These are phyloP conservation scores for Nibea albiflora DNA, from an alignment of 2,113 vertebrate species.

Conservation along the genomic window DNA sequence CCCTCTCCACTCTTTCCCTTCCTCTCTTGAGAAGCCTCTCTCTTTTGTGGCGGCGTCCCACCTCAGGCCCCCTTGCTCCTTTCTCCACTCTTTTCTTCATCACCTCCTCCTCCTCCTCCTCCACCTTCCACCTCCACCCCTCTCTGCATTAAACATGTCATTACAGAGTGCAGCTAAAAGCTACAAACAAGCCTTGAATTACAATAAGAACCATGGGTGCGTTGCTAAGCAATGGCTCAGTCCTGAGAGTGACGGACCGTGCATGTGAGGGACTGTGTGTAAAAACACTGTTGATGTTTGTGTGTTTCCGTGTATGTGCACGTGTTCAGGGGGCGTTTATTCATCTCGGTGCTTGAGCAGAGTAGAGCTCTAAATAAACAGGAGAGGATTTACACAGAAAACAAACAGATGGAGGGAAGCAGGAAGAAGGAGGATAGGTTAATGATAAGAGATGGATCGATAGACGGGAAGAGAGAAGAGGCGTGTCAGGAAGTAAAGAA, in stretches of 20 bases:
- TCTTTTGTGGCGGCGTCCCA: conserved; percentile 53
- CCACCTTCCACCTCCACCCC: conserved; percentile 73
- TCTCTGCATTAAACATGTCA: conserved; percentile 86
- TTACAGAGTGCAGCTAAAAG: conserved; percentile 89
- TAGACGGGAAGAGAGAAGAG: conserved; percentile 48
- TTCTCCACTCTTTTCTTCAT: conserved; percentile 56
- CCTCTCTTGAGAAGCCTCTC: conserved; percentile 34
- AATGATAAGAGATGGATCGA: conserved; percentile 46
- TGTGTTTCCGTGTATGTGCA: conserved; percentile 23
- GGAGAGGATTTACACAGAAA: conserved; percentile 40
- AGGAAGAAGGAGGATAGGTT: conserved; percentile 19
- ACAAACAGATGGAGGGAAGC: conserved; percentile 16
- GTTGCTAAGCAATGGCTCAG: conserved; percentile 88
- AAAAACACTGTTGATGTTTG: background rate
- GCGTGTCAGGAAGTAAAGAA: conserved; percentile 42
- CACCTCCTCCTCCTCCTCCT: conserved; percentile 1
- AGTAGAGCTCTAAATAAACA: conserved; percentile 58
- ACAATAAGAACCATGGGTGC: conserved; percentile 85
- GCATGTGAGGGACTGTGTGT: background rate
- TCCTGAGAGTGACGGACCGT: conserved; percentile 70
- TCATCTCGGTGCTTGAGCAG: conserved; percentile 51
- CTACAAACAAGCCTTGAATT: conserved; percentile 90
- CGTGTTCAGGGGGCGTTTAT: background rate
- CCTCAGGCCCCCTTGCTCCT: conserved; percentile 53
- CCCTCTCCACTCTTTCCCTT: conserved; percentile 28